Base-by-base conservation (phyloP, 1,140 invertebrate species). In the Lasioglossum albipes region DNA sequence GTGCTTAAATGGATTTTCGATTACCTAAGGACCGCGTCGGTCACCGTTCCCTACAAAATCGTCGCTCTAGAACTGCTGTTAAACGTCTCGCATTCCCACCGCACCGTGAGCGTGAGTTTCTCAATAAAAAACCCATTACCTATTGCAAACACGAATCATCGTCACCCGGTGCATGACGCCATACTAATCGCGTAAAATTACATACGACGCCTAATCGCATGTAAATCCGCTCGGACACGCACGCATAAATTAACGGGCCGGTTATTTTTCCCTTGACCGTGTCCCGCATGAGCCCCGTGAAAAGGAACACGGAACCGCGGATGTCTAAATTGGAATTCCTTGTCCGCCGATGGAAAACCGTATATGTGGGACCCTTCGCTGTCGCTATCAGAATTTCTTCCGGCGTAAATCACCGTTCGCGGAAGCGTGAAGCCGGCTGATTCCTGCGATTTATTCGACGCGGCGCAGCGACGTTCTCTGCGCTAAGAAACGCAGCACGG, bases 251-350 rank as follows among this genome's bases (percentile, higher is more conserved):
- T 49, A 68, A 22, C 66, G 1, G n/a, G n/a, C 42, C n/a, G 5
- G 42, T 45, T 22, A 52, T 68, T 49, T 68, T 22, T 9, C 12
- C 2, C 12, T n/a, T n/a, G 0, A 2, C 52, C 54, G 54, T 59
- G 42, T 52, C 66, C 66, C 42, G 66, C 66, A 68, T 68, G 20
- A 45, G 42, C 27, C 2, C n/a, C 13, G 31, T 7, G 41, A 31
- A 54, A 65, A 45, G 18, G 57, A 68, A 68, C 66, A 68, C 42
- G 31, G 57, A 66, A 36, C 18, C 16, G 18, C 6, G 41, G 68
- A 72, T 62, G 68, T 78, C 76, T 78, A 78, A 78, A 78, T 78
- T 78, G 76, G 68, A 72, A 78, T 78, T 72, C 76, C 59, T 64
- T 78, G 76, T 78, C 68, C 68, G 45, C 36, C 41, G 52, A 18